Evolutionary conservation across 2,797 vertebrate species (phyloP).

Genomic region (Tenualosa ilisha): DNA sequence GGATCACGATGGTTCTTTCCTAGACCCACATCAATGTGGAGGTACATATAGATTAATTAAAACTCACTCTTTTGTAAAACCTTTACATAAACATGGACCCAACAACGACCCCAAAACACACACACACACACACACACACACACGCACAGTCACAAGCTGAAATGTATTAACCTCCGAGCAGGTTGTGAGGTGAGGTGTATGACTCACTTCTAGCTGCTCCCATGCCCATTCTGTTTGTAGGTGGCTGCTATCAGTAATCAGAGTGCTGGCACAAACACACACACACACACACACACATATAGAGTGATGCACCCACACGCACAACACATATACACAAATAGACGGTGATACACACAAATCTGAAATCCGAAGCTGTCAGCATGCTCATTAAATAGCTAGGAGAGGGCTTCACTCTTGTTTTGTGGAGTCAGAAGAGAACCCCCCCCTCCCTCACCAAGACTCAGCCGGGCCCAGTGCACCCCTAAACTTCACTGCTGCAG

Average conservation of each 20-base stretch:
- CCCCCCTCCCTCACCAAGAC: neutral
- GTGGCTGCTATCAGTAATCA: neutral
- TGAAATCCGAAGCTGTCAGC: neutral
- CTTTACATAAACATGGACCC: no score
- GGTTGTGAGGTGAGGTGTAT: neutral
- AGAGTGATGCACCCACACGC: no score
- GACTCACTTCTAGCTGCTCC: neutral
- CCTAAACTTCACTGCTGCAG: constrained; percentile 28
- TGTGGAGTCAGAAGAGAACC: neutral
- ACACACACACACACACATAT: neutral
- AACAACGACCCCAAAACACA: neutral
- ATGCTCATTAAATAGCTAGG: neutral
- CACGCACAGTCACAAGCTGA: neutral
- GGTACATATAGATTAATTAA: no score
- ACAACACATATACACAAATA: neutral
- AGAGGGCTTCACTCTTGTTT: neutral
- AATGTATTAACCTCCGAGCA: no score
- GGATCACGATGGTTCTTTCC: no score
- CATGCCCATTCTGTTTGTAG: neutral
- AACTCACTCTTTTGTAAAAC: no score
- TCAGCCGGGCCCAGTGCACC: neutral
- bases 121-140: neutral
- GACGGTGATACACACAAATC: neutral
- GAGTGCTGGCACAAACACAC: neutral
- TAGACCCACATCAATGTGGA: no score